phyloP scores from a whole-genome alignment of 2,797 vertebrate species.

The Varecia variegata region DNA sequence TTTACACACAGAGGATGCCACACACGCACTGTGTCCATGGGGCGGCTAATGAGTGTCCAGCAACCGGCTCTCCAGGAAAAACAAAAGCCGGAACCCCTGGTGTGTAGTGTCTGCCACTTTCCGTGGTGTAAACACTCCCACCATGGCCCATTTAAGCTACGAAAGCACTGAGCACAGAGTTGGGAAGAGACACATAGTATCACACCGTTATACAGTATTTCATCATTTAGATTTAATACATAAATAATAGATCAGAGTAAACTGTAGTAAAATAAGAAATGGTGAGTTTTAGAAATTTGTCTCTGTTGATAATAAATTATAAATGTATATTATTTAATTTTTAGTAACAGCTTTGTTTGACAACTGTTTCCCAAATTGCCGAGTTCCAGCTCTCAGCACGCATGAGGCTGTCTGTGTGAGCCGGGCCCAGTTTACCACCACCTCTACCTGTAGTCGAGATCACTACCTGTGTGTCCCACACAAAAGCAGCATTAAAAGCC shows the following conservation, averaged over 20 bases:
- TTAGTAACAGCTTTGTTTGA: no score
- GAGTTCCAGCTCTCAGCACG: no score
- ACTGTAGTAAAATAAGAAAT: not conserved
- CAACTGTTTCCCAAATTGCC: not conserved
- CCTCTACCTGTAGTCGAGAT: not conserved
- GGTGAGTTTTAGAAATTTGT: not conserved
- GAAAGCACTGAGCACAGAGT: accelerated
- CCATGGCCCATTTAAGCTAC: not conserved
- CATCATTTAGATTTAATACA: no score
- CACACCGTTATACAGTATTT: accelerated
- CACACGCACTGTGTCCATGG: accelerated
- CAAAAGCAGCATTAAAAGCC: not conserved
- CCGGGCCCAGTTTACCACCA: accelerated
- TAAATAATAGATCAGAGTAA: not conserved
- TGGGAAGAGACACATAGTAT: accelerated
- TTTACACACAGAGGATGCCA: not conserved
- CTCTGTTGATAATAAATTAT: not conserved
- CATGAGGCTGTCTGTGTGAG: accelerated
- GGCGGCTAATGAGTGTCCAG: no score
- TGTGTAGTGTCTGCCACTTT: not conserved
- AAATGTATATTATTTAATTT: not conserved
- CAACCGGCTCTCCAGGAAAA: not conserved
- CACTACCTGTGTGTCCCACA: not conserved
- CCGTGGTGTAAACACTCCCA: no score
- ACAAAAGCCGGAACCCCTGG: accelerated